phyloP scores from a whole-genome alignment of 1,140 invertebrate genomes.

The Euwallacea fornicatus region DNA sequence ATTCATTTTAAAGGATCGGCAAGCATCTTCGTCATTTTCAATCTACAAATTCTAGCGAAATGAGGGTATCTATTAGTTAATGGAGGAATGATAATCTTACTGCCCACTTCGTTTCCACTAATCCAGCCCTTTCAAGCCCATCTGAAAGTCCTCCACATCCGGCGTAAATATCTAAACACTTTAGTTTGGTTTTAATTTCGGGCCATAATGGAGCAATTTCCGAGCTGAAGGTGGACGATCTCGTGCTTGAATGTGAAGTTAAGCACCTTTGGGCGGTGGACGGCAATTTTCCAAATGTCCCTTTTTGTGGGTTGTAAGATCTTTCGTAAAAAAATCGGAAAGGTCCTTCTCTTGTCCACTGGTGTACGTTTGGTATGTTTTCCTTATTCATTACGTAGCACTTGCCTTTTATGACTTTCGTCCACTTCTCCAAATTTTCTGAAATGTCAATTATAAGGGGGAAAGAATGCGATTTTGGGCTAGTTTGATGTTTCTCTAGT shows the following conservation, averaged over 20 bases:
- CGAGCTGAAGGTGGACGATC: background rate
- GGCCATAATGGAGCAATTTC: slow-evolving; percentile 47
- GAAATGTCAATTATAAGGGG: background rate
- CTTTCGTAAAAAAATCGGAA: slow-evolving; percentile 78
- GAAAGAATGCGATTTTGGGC: too few species aligned
- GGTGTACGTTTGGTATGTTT: slow-evolving; percentile 57
- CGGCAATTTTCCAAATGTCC: slow-evolving; percentile 67
- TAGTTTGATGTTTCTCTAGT: too few species aligned
- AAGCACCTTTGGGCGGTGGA: too few species aligned
- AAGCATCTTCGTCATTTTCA: slow-evolving; percentile 76
- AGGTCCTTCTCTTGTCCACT: slow-evolving; percentile 67
- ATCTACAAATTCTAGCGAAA: slow-evolving; percentile 52
- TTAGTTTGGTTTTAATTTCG: slow-evolving; percentile 58
- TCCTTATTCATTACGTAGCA: slow-evolving; percentile 51
- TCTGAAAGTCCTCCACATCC: slow-evolving; percentile 80
- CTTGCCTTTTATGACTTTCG: slow-evolving; percentile 57
- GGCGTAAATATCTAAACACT: slow-evolving; percentile 82
- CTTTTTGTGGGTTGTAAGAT: slow-evolving; percentile 64
- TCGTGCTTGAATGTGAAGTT: too few species aligned
- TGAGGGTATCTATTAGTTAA: slow-evolving; percentile 1
- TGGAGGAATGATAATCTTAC: slow-evolving; percentile 36
- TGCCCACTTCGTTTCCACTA: slow-evolving; percentile 75
- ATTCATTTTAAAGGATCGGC: slow-evolving; percentile 77
- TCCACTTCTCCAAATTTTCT: slow-evolving; percentile 31
- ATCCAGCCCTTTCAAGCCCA: slow-evolving; percentile 71